Percentiles rank a stretch among this genome's conserved stretches.
Conservation (phyloP, 2,113 vertebrate genomes). For the Turnix velox region DNA sequence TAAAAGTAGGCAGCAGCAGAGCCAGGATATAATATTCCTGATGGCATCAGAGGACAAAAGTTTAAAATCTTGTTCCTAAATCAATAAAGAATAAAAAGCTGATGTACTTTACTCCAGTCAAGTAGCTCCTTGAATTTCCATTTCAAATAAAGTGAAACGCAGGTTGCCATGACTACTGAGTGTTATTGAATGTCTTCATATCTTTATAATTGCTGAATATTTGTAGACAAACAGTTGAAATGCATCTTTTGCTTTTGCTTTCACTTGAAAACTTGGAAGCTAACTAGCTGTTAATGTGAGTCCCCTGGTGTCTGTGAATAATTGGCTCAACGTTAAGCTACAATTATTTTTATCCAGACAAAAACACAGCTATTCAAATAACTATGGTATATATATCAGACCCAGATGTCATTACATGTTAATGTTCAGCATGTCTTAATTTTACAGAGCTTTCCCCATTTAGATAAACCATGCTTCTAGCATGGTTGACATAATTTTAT, state of each 20-base stretch:
- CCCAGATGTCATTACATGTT: not conserved
- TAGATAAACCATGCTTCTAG: not conserved
- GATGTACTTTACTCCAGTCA: not conserved
- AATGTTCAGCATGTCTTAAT: not conserved
- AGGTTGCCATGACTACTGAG: constrained; percentile 57
- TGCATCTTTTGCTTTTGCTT: not conserved
- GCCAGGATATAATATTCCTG: not conserved
- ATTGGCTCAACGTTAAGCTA: not conserved
- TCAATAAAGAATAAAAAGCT: constrained; percentile 18
- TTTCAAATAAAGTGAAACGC: constrained; percentile 32
- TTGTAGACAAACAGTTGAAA: constrained; percentile 54
- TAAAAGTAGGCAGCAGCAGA: not conserved
- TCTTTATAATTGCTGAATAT: constrained; percentile 51
- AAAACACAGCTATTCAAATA: not conserved
- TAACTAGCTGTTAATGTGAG: constrained; percentile 12
- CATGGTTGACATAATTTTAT: not conserved
- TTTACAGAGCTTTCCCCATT: not conserved
- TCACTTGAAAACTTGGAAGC: constrained; percentile 11
- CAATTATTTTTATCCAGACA: not conserved
- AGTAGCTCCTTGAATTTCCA: constrained; percentile 23
- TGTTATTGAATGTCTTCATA: constrained; percentile 19
- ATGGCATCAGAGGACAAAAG: not conserved
- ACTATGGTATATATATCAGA: not conserved
- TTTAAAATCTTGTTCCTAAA: constrained; percentile 17
- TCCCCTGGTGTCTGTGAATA: constrained; percentile 5